Percentiles rank a stretch among this genome's conserved stretches.
These are phyloP conservation scores for Coptodon bakossiorum DNA, from an alignment of 2,113 vertebrate species.

Conservation along the genomic window DNA sequence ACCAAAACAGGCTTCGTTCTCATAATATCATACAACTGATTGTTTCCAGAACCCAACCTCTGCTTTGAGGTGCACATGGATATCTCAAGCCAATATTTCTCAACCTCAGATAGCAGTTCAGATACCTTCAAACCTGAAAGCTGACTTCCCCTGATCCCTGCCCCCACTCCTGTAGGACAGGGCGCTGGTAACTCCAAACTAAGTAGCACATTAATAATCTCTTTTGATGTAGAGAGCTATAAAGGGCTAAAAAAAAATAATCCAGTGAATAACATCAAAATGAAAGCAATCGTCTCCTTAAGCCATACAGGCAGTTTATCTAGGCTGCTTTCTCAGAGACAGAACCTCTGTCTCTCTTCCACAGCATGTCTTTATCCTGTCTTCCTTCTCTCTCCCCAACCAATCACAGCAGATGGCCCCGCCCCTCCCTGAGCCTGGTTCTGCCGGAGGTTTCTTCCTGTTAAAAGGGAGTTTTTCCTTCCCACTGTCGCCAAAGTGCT, in stretches of 20 bases:
- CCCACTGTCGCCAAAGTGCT: too few species aligned
- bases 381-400: too few species aligned
- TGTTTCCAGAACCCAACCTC: too few species aligned
- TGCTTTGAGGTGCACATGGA: neutral
- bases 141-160: neutral
- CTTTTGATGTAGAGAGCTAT: neutral
- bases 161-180: rapidly evolving
- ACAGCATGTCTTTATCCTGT: too few species aligned
- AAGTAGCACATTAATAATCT: rapidly evolving
- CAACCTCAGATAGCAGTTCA: neutral
- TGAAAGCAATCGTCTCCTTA: neutral
- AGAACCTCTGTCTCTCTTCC: neutral
- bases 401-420: too few species aligned
- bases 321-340: neutral
- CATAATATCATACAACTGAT: neutral
- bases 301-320: neutral
- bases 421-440: too few species aligned
- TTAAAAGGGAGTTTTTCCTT: too few species aligned
- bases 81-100: neutral
- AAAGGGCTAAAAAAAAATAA: neutral
- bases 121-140: neutral
- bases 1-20: neutral
- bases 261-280: neutral
- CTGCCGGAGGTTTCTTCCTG: too few species aligned
- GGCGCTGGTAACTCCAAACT: neutral